Evolutionary conservation across 2,113 vertebrate genomes (phyloP).

Genomic region (Malaclemys terrapin): DNA sequence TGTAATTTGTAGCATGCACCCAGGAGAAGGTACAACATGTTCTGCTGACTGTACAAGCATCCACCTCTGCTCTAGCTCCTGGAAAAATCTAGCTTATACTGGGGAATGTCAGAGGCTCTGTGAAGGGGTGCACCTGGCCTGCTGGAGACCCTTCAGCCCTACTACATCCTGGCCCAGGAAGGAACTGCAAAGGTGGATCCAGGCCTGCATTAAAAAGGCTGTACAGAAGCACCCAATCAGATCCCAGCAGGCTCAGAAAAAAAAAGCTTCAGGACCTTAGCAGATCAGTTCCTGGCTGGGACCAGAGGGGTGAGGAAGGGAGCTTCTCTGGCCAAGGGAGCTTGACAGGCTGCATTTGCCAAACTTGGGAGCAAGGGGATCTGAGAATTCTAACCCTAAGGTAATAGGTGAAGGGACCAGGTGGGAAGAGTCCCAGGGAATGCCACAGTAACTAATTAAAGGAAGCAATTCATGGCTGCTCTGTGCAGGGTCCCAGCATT

Average conservation of each 20-base stretch:
- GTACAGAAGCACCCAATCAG: not conserved
- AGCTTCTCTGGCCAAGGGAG: not conserved
- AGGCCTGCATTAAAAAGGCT: not conserved
- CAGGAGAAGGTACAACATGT: not conserved
- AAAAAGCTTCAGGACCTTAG: not conserved
- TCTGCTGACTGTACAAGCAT: not conserved
- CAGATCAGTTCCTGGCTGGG: not conserved
- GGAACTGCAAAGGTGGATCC: not conserved
- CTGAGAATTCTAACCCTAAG: not conserved
- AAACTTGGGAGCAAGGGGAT: not conserved
- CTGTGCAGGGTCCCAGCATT: not conserved
- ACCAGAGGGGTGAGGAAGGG: not conserved
- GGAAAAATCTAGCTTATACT: not conserved
- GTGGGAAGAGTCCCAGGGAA: not conserved
- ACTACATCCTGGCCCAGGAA: not conserved
- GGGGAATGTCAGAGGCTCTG: not conserved
- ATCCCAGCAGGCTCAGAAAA: not conserved
- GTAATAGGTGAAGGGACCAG: not conserved
- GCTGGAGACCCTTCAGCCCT: not conserved
- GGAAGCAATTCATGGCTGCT: not conserved
- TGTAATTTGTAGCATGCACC: not conserved
- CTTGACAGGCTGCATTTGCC: not conserved
- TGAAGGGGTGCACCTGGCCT: not conserved
- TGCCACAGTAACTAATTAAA: not conserved
- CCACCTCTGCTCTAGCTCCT: not conserved